Evolutionary conservation across 2,113 vertebrate genomes (phyloP).

Genomic region (Dicrurus megarhynchus): DNA sequence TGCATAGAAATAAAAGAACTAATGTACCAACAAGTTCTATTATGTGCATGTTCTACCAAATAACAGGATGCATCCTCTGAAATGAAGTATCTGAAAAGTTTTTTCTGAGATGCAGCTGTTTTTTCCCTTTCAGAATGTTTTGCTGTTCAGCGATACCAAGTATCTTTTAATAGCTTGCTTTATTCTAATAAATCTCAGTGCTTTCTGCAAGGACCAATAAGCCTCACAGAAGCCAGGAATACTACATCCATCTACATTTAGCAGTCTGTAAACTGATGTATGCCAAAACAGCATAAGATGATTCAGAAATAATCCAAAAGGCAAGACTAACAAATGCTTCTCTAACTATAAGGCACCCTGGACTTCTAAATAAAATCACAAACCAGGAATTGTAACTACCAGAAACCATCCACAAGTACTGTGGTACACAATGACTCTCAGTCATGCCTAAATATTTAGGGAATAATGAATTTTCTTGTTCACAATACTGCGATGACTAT

Average conservation of each 20-base stretch:
- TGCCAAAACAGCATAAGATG: not conserved
- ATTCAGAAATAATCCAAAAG: not conserved
- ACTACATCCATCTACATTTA: not conserved
- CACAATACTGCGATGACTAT: rapidly evolving
- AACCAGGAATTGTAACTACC: not conserved
- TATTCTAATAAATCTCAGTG: not conserved
- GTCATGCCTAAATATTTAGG: not conserved
- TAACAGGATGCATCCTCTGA: not conserved
- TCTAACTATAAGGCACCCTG: not conserved
- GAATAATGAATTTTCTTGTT: not conserved
- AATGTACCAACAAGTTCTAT: not conserved
- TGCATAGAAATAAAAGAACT: not conserved
- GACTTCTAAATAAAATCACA: not conserved
- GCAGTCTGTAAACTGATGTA: not conserved
- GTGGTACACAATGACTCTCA: not conserved
- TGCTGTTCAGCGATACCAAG: not conserved
- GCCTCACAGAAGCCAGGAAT: not conserved
- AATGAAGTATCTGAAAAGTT: not conserved
- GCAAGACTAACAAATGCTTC: not conserved
- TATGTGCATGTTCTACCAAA: not conserved
- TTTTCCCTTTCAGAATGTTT: not conserved
- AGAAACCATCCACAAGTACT: not conserved
- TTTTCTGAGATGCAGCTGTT: not conserved
- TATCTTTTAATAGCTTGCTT: not conserved
- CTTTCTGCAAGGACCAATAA: not conserved